These are phyloP conservation scores for Oncorhynchus masou DNA, from an alignment of 2,113 vertebrate species.

Conservation along the genomic window DNA sequence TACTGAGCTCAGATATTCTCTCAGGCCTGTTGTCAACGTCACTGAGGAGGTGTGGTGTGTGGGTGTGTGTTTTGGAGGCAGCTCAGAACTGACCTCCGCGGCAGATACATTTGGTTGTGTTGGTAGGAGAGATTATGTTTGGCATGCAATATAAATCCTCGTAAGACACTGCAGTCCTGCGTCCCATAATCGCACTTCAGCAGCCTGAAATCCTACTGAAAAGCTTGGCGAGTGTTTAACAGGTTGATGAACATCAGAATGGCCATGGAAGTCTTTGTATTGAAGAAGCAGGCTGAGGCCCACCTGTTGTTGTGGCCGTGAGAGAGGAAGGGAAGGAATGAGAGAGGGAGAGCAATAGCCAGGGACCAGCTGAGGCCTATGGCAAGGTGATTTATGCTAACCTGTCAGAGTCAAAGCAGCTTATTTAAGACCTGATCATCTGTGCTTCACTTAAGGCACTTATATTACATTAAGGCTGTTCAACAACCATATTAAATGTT, in stretches of 20 bases:
- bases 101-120: conserved; percentile 3
- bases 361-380: too few species aligned
- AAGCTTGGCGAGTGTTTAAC: too few species aligned
- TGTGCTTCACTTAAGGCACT: too few species aligned
- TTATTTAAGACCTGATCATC: too few species aligned
- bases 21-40: not conserved
- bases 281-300: too few species aligned
- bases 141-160: not conserved
- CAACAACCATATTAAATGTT: too few species aligned
- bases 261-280: not conserved
- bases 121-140: not conserved
- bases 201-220: not conserved
- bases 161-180: not conserved
- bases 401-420: too few species aligned
- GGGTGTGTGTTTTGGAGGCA: not conserved
- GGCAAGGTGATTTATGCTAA: too few species aligned
- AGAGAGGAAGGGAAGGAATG: too few species aligned
- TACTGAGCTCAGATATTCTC: conserved; percentile 9
- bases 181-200: not conserved
- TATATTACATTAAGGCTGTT: too few species aligned
- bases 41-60: not conserved
- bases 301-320: too few species aligned
- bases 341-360: too few species aligned
- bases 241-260: not conserved
- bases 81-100: not conserved